These are phyloP conservation scores for Sarcophaga peregrina DNA, from an alignment of 1,140 invertebrate species.

Conservation along the genomic window DNA sequence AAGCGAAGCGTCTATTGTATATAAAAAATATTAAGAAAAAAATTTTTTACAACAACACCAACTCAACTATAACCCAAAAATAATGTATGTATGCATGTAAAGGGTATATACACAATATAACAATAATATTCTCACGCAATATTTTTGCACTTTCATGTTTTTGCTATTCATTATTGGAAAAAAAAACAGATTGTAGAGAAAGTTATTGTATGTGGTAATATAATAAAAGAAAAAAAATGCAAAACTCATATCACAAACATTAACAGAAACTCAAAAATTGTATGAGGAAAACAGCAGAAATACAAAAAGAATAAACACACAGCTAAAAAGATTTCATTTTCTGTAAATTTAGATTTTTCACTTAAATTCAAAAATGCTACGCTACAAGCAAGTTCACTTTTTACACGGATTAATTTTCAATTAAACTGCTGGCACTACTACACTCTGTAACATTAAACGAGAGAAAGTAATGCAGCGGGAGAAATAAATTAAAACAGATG, in stretches of 20 bases:
- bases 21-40: background rate
- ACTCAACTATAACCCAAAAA: background rate
- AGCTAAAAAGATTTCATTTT: conserved; percentile 33
- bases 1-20: background rate
- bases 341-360: conserved; percentile 40
- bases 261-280: background rate
- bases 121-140: conserved; percentile 35
- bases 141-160: conserved; percentile 39
- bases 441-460: no score
- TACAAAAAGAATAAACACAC: background rate
- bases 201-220: conserved; percentile 14
- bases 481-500: no score
- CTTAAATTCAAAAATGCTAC: conserved; percentile 38
- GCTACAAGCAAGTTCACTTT: conserved; percentile 12
- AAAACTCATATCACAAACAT: conserved; percentile 32
- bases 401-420: conserved; percentile 16
- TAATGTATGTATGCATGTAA: background rate
- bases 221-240: no score
- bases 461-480: no score
- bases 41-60: background rate
- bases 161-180: conserved; percentile 22
- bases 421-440: no score
- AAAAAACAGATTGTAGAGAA: conserved; percentile 19
- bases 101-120: conserved; percentile 1
- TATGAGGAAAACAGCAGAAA: background rate